Percentiles rank a stretch among this genome's conserved stretches.
Conservation (phyloP, 2,797 vertebrate genomes). For the Sebastes cheni region DNA sequence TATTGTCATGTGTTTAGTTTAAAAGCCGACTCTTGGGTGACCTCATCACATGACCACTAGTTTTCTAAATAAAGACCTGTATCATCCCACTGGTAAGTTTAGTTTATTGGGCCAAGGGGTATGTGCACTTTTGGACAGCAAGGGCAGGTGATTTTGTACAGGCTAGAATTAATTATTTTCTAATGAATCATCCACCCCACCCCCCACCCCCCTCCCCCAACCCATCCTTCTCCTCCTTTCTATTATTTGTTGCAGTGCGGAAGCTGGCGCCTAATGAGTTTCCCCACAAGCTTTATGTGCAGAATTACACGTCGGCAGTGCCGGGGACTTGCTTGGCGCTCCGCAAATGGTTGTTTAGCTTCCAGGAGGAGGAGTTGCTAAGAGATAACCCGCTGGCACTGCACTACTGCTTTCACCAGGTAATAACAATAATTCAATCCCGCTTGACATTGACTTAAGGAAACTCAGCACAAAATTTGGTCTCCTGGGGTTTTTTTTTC, state of each 20-base stretch:
- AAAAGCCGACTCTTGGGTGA: background rate
- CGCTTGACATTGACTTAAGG: background rate
- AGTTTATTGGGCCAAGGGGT: background rate
- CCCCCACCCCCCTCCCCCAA: fast-evolving
- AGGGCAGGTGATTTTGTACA: constrained; percentile 15
- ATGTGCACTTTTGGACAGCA: background rate
- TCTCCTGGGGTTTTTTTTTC: background rate
- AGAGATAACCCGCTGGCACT: constrained; percentile 94
- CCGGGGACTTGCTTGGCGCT: constrained; percentile 94
- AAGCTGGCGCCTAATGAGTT: constrained; percentile 97
- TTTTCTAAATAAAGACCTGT: constrained; percentile 41
- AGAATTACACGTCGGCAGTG: constrained; percentile 96
- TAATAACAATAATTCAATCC: constrained; percentile 43
- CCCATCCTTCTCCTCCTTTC: constrained; percentile 14
- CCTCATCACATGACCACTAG: constrained; percentile 4
- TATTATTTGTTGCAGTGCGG: constrained; percentile 82
- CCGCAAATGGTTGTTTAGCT: constrained; percentile 96
- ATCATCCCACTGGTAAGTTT: constrained; percentile 1
- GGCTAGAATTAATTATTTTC: background rate
- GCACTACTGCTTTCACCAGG: constrained; percentile 93
- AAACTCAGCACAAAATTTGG: background rate
- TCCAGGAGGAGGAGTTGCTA: constrained; percentile 93
- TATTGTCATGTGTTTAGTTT: background rate
- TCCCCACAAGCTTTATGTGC: constrained; percentile 97
- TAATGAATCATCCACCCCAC: background rate